Conservation (phyloP, 2,797 vertebrate genomes). For the Tamandua tetradactyla region DNA sequence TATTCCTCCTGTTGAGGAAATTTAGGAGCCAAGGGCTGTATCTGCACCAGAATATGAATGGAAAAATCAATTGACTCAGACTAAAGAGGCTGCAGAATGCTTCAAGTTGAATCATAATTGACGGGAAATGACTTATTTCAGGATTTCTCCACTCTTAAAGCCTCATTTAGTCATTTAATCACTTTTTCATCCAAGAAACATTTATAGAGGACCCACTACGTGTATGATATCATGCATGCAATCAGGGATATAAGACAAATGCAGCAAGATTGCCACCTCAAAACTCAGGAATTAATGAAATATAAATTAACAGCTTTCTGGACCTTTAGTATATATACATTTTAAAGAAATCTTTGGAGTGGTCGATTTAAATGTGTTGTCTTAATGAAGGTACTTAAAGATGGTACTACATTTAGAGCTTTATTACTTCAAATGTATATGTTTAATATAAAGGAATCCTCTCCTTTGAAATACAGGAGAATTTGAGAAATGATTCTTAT, state of each 20-base stretch:
- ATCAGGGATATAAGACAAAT: not conserved
- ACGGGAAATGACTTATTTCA: not conserved
- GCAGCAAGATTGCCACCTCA: not conserved
- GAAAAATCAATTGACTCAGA: constrained; percentile 28
- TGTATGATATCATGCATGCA: not conserved
- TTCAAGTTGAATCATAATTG: not conserved
- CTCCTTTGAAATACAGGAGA: not conserved
- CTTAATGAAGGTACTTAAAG: not conserved
- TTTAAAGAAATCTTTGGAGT: constrained; percentile 10
- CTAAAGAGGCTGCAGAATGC: not conserved
- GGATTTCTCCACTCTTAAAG: not conserved
- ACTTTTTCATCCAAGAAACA: not conserved
- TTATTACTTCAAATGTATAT: not conserved
- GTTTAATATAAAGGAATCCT: not conserved
- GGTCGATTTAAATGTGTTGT: not conserved
- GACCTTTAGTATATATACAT: not conserved
- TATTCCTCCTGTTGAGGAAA: not conserved
- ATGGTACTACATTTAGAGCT: not conserved
- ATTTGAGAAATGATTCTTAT: constrained; percentile 11
- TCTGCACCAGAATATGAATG: not conserved
- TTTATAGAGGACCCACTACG: not conserved
- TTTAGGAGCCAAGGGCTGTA: not conserved
- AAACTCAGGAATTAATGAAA: not conserved
- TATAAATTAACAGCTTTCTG: not conserved
- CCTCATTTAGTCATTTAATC: not conserved